Evolutionary conservation across 2,113 vertebrate species (phyloP).

Genomic region (Accipiter cooperii): DNA sequence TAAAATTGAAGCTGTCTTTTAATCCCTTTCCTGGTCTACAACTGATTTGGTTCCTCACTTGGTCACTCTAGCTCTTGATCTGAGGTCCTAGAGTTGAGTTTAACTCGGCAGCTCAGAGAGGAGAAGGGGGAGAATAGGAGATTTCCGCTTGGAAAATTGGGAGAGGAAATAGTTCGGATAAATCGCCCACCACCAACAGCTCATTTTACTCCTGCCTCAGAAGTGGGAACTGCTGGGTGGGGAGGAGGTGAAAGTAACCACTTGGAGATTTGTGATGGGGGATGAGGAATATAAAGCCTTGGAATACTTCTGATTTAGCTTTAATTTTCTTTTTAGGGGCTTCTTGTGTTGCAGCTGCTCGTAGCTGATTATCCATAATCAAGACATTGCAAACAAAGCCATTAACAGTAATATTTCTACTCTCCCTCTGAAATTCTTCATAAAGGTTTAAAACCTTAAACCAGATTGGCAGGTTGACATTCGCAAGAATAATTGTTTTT

Average conservation of each 20-base stretch:
- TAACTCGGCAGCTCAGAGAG: background rate
- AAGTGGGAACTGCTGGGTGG: background rate
- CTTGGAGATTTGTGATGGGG: background rate
- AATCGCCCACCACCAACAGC: background rate
- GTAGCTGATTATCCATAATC: background rate
- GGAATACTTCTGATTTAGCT: background rate
- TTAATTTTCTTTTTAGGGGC: background rate
- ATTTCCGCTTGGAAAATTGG: background rate
- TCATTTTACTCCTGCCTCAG: background rate
- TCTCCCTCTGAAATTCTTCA: background rate
- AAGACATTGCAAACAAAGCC: conserved; percentile 13
- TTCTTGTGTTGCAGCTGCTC: background rate
- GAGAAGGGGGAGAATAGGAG: background rate
- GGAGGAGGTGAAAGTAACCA: background rate
- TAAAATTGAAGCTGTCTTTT: background rate
- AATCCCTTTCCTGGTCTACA: background rate
- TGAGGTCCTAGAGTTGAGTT: background rate
- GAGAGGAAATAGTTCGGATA: conserved; percentile 38
- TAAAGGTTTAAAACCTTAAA: background rate
- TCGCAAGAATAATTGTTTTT: background rate
- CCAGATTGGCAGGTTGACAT: conserved; percentile 12
- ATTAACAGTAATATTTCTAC: background rate
- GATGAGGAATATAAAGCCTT: background rate
- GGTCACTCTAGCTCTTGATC: background rate
- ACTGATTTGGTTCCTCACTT: background rate